phyloP scores from a whole-genome alignment of 2,888 invertebrate species.

The Alsophila aescularia region DNA sequence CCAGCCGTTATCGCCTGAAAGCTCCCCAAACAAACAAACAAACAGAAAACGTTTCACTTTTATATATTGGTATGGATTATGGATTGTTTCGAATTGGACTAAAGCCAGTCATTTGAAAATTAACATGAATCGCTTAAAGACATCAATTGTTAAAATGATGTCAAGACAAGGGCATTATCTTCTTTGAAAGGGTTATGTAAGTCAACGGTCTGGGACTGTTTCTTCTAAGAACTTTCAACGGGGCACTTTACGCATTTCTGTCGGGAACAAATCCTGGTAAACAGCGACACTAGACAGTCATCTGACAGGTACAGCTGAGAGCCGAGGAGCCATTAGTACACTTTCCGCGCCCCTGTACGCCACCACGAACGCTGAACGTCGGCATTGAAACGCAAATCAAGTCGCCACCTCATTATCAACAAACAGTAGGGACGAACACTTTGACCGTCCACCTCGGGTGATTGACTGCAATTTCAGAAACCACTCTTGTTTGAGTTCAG shows the following conservation, averaged over 20 bases:
- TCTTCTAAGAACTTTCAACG: slow-evolving; percentile 34
- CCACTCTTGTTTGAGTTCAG: neutral
- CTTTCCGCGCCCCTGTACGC: slow-evolving; percentile 42
- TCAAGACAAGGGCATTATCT: slow-evolving; percentile 5
- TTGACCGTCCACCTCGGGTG: neutral
- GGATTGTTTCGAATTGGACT: slow-evolving; percentile 11
- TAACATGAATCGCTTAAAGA: neutral
- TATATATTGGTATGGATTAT: too few relatives aligned
- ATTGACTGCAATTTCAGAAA: neutral
- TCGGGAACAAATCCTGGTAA: slow-evolving; percentile 48
- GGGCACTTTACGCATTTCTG: slow-evolving; percentile 46
- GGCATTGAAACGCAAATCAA: slow-evolving; percentile 4
- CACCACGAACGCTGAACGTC: neutral
- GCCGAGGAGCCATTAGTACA: slow-evolving; percentile 67
- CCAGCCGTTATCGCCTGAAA: too few relatives aligned
- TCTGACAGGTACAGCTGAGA: slow-evolving; percentile 69
- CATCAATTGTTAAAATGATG: neutral
- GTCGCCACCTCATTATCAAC: neutral
- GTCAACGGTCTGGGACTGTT: slow-evolving; percentile 13
- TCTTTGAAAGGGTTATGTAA: slow-evolving; percentile 17
- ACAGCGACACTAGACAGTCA: slow-evolving; percentile 68
- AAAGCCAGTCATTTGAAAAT: slow-evolving; percentile 6
- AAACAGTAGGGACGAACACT: neutral
- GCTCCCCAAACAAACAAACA: too few relatives aligned
- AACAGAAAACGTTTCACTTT: too few relatives aligned